A percentile compares a stretch with the other conserved stretches of the same genome.
phyloP scores from a whole-genome alignment of 2,113 vertebrate species.

The Psettodes erumei region DNA sequence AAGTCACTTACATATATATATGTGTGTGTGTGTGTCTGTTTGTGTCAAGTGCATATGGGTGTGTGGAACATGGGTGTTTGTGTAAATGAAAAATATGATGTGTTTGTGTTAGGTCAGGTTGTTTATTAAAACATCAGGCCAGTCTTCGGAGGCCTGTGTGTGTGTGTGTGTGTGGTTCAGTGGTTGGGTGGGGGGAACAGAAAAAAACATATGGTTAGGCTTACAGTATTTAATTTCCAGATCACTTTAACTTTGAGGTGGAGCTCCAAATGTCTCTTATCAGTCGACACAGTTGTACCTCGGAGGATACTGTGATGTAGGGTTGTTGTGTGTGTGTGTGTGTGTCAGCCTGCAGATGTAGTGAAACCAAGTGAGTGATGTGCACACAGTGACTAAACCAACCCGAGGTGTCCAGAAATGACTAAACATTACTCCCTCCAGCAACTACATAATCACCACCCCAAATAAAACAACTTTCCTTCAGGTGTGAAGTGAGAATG shows the following conservation, averaged over 20 bases:
- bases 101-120: not conserved
- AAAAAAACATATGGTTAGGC: conserved; percentile 10
- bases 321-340: conserved; percentile 28
- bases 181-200: not conserved
- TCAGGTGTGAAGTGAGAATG: conserved; percentile 18
- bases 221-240: conserved; percentile 29
- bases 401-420: conserved; percentile 27
- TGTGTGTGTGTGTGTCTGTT: not conserved
- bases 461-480: no score
- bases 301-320: conserved; percentile 45
- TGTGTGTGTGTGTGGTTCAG: conserved; percentile 5
- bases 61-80: not conserved
- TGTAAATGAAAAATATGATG: not conserved
- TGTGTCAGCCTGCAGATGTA: conserved; percentile 28
- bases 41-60: not conserved
- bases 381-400: conserved; percentile 33
- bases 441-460: conserved; percentile 54
- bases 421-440: conserved; percentile 39
- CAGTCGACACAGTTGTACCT: conserved; percentile 64
- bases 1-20: conserved; percentile 25
- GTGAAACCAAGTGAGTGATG: conserved; percentile 39
- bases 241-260: conserved; percentile 54
- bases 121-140: conserved; percentile 14
- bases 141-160: not conserved
- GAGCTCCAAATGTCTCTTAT: conserved; percentile 62